A percentile compares a stretch with the other conserved stretches of the same genome.
Conservation (phyloP, 2,113 vertebrate genomes). For the Nycticebus coucang region DNA sequence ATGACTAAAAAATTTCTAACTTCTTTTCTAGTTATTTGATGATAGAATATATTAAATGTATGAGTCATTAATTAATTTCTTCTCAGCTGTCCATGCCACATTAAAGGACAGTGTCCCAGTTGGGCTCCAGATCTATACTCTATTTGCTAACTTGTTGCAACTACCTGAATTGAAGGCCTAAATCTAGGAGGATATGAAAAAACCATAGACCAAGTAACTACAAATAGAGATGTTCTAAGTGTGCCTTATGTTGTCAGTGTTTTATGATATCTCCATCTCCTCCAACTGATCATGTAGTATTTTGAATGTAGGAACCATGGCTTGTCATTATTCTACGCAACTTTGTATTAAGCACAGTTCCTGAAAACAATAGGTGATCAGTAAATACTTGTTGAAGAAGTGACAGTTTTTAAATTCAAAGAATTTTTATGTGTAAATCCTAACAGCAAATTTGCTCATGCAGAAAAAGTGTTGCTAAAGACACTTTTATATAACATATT, state of each 20-base stretch:
- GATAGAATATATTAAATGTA: background rate
- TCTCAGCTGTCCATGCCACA: background rate
- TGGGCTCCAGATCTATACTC: background rate
- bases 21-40: background rate
- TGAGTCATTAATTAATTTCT: background rate
- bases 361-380: slow-evolving; percentile 4
- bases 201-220: background rate
- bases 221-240: background rate
- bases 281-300: background rate
- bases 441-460: background rate
- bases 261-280: background rate
- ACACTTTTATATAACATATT: slow-evolving; percentile 58
- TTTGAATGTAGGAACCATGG: background rate
- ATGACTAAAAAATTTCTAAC: background rate
- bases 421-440: background rate
- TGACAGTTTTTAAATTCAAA: slow-evolving; percentile 1
- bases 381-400: slow-evolving; percentile 31
- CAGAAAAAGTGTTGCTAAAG: slow-evolving; percentile 28
- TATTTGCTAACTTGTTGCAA: background rate
- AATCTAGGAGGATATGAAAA: background rate
- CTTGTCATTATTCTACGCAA: background rate
- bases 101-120: background rate
- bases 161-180: background rate
- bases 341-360: background rate
- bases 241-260: too few species aligned